Base-by-base conservation (phyloP, 2,888 invertebrate genomes). In the Ferdinandea cuprea region DNA sequence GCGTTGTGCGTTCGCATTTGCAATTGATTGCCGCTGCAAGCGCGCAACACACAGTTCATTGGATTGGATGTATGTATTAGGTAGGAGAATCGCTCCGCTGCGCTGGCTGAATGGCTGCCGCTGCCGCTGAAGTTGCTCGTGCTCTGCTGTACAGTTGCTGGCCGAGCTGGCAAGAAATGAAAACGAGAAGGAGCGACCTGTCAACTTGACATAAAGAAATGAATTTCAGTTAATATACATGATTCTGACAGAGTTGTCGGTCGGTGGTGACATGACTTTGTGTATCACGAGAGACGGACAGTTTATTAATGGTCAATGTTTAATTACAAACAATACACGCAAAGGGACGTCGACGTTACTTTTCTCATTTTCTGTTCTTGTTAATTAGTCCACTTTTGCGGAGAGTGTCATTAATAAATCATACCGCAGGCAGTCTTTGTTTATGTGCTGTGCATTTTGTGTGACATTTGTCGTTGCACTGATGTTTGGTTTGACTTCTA, bases 11-110 rank as follows among this genome's bases (percentile, higher is more conserved):
- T 66, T 66, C 66, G 15, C 13, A 66, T 74, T 58, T 54, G 32
- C 72, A 72, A 72, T 72, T 58, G 66, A 74, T 74, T 74, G 56
- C 74, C 32, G 63, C 54, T 54, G 52, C 72, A 54, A 63, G 52
- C 58, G 30, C 30, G 21, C 21, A 35, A 28, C 48, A 48, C 48
- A 28, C 13, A 48, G 48, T n/a, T 6, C 44, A 13, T 6, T 48
- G n/a, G n/a, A n/a, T n/a, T n/a, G n/a, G n/a, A n/a, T n/a, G 44
- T 35, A 56, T 48, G 48, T 46, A 37, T 65, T 50, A 11, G 13
- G 50, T 19, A 21, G 21, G 40, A 56, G 32, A 48, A 63, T 32
- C 44, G 15, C 40, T 50, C n/a, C 13, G 13, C 5, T 13, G 7
- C 7, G n/a, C 58, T 25, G 40, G 2, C 28, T 21, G 19, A 15